These are phyloP conservation scores for Malurus alboscapulatus DNA, from an alignment of 2,113 vertebrate species.

Conservation along the genomic window DNA sequence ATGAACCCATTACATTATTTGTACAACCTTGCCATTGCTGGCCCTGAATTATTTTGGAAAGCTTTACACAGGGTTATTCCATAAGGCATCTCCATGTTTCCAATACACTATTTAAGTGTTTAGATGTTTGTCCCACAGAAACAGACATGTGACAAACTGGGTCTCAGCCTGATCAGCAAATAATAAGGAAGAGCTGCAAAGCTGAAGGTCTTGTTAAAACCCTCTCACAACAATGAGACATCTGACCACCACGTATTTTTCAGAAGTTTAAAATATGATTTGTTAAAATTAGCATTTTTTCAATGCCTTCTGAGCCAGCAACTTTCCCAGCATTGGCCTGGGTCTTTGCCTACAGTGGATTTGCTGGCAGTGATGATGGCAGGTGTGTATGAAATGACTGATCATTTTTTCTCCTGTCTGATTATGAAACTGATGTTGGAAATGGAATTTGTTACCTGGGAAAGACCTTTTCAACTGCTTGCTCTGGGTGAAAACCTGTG, in stretches of 20 bases:
- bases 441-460: not conserved
- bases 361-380: not conserved
- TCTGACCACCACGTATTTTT: not conserved
- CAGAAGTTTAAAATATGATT: not conserved
- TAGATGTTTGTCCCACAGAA: not conserved
- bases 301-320: not conserved
- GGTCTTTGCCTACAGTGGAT: accelerated
- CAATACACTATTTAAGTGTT: not conserved
- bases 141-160: not conserved
- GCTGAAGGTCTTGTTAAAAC: not conserved
- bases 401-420: not conserved
- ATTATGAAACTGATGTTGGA: not conserved
- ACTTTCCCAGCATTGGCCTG: not conserved
- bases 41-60: constrained; percentile 48
- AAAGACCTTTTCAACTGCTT: not conserved
- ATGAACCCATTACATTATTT: not conserved
- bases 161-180: not conserved
- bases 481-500: not conserved
- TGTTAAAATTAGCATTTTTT: not conserved
- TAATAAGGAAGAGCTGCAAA: not conserved
- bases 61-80: not conserved
- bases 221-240: not conserved
- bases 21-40: not conserved
- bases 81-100: constrained; percentile 48
- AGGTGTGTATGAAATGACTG: accelerated